Evolutionary conservation across 2,888 invertebrate genomes (phyloP).

Genomic region (Lasioglossum villosulum): DNA sequence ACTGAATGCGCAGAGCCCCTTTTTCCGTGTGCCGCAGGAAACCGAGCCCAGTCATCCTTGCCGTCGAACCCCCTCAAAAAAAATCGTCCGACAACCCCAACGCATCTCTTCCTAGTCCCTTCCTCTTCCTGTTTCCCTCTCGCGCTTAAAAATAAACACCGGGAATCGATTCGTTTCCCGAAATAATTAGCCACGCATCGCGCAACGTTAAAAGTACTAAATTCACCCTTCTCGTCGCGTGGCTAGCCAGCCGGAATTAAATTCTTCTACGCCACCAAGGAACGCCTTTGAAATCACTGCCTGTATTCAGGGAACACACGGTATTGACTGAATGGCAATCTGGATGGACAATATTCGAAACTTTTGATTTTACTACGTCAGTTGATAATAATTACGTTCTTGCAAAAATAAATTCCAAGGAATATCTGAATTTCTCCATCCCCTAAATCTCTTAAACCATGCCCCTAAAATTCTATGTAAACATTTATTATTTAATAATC

Average conservation of each 20-base stretch:
- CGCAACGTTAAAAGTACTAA: constrained; percentile 12
- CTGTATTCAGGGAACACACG: neutral
- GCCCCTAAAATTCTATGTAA: neutral
- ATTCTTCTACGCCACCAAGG: constrained; percentile 4
- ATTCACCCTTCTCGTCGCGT: constrained; percentile 7
- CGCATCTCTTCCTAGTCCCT: constrained; percentile 50
- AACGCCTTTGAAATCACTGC: constrained; percentile 3
- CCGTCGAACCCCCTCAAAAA: constrained; percentile 51
- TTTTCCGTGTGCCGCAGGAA: constrained; percentile 33
- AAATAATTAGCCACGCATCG: constrained; percentile 42
- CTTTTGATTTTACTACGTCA: neutral
- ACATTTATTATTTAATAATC: no score
- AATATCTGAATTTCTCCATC: neutral
- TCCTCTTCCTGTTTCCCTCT: constrained; percentile 59
- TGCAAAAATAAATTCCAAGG: neutral
- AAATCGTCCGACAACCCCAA: constrained; percentile 61
- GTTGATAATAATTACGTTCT: neutral
- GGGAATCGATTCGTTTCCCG: constrained; percentile 45
- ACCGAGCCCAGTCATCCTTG: constrained; percentile 50
- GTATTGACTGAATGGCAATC: neutral
- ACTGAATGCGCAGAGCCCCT: constrained; percentile 41
- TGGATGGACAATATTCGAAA: neutral
- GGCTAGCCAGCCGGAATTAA: neutral
- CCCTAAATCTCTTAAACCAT: neutral
- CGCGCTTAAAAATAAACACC: constrained; percentile 51